Evolutionary conservation across 2,888 invertebrate species (phyloP), one percentile per base, ranked within the genome.

Genomic region (Mythimna impura): DNA sequence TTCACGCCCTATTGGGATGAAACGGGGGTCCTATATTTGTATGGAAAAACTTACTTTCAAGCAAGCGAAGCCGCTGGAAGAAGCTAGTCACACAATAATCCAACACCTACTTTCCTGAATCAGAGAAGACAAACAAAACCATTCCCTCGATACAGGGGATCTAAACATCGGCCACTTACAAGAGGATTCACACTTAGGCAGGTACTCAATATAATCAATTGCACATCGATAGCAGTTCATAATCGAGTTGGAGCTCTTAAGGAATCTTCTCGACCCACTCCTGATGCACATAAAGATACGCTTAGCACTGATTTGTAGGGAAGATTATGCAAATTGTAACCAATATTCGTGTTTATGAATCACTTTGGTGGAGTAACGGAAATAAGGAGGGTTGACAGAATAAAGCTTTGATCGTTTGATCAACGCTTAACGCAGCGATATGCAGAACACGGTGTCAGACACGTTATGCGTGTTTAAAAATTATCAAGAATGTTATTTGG

Each of bases 241-340:
- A 74, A 72, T 58, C 72, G 68, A 64, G 57, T 22, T 67, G 47
- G 17, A 43, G 55, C 64, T 65, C 60, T 30, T 50, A 65, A 43
- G 22, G 40, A 67, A 67, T 61, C 14, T 47, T 61, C 25, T 63
- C 50, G 43, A 61, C 55, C 64, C 34, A 66, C 22, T 70, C 66
- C 47, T 43, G 47, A 62, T 50, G n/a, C 30, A 36, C 25, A 14
- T 57, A 66, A 66, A 67, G 58, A 63, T 71, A 30, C 30, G 57
- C 34, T 62, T 30, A 69, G 22, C 30, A 57, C 36, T 60, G 57
- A 72, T 76, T 71, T 67, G 68, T 68, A 40, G 14, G 30, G 30
- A 30, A 71, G 67, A 82, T 76, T 85, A 83, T 85, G 76, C 60
- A 82, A 85, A 83, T 82, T 76, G 50, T 57, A 40, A 64, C 50